Evolutionary conservation across 92 coral and sea anemone genomes (phyloP).

Genomic region (Pocillopora meandrina): DNA sequence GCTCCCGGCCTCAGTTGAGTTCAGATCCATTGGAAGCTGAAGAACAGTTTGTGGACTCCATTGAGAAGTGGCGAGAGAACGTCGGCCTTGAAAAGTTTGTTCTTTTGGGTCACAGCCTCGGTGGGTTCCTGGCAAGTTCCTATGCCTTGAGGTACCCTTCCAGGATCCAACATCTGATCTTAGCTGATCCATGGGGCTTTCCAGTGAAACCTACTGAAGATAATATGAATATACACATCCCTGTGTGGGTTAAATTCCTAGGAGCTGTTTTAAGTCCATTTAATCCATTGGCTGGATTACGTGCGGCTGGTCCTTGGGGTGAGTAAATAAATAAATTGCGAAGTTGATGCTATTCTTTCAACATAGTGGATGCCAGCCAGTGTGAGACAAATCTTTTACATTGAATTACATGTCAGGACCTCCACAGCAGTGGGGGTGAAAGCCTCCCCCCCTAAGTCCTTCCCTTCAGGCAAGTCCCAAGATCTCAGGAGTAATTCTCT

Average conservation of each 20-base stretch:
- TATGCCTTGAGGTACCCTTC: slow-evolving; percentile 87
- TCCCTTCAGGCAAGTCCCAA: no score
- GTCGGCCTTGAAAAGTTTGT: slow-evolving; percentile 89
- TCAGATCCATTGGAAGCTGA: slow-evolving; percentile 76
- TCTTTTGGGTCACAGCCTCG: slow-evolving; percentile 91
- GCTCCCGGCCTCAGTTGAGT: slow-evolving; percentile 91
- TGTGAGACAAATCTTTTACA: no score
- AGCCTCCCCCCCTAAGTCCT: no score
- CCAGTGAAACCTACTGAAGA: slow-evolving; percentile 85
- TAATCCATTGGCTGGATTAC: slow-evolving; percentile 88
- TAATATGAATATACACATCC: slow-evolving; percentile 60
- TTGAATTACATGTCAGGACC: no score
- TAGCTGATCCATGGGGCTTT: slow-evolving; percentile 99
- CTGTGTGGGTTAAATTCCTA: slow-evolving; percentile 88
- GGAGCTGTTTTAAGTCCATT: slow-evolving; percentile 92
- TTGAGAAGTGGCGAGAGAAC: slow-evolving; percentile 85
- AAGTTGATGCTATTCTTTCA: no score
- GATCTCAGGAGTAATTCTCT: no score
- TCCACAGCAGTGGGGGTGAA: no score
- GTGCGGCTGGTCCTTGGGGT: slow-evolving; percentile 99
- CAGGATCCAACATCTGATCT: slow-evolving; percentile 82
- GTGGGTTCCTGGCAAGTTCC: slow-evolving; percentile 89
- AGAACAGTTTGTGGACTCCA: slow-evolving; percentile 86
- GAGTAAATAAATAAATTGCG: slow-evolving; percentile 9
- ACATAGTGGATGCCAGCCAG: no score